These are phyloP conservation scores for Cryptus viduatorius DNA, from an alignment of 2,888 invertebrate species.

Conservation along the genomic window DNA sequence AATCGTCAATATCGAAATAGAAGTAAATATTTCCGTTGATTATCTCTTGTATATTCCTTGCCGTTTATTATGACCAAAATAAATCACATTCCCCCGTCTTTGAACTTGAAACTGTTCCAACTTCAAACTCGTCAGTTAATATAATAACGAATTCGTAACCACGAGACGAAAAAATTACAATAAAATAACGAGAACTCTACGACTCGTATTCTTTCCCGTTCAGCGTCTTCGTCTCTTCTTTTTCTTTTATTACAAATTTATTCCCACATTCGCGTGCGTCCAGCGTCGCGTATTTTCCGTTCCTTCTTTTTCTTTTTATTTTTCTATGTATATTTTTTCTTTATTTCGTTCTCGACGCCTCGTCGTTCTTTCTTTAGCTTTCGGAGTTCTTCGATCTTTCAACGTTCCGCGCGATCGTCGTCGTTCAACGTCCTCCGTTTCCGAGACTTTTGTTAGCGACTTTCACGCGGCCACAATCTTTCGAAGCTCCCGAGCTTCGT, in stretches of 20 bases:
- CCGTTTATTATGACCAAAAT: background rate
- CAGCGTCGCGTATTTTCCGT: conserved; percentile 5
- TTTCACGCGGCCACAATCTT: too few species aligned
- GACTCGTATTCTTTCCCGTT: background rate
- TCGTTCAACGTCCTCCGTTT: too few species aligned
- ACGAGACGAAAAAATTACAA: background rate
- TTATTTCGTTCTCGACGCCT: too few species aligned
- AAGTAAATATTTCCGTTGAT: background rate
- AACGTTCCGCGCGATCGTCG: too few species aligned
- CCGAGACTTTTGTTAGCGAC: too few species aligned
- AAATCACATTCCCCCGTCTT: background rate
- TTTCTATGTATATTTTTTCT: too few species aligned
- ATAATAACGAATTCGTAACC: background rate
- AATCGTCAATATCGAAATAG: conserved; percentile 31
- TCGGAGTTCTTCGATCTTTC: too few species aligned
- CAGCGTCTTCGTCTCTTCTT: background rate
- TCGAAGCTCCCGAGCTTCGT: too few species aligned
- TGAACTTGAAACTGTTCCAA: background rate
- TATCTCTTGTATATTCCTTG: background rate
- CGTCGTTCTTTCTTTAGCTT: too few species aligned
- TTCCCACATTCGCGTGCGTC: conserved; percentile 16
- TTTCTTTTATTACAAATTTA: background rate
- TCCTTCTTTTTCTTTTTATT: too few species aligned
- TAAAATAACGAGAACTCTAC: background rate
- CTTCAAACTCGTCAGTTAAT: background rate